Conservation (phyloP, 2,888 invertebrate genomes). For the Dryomyza anilis region DNA sequence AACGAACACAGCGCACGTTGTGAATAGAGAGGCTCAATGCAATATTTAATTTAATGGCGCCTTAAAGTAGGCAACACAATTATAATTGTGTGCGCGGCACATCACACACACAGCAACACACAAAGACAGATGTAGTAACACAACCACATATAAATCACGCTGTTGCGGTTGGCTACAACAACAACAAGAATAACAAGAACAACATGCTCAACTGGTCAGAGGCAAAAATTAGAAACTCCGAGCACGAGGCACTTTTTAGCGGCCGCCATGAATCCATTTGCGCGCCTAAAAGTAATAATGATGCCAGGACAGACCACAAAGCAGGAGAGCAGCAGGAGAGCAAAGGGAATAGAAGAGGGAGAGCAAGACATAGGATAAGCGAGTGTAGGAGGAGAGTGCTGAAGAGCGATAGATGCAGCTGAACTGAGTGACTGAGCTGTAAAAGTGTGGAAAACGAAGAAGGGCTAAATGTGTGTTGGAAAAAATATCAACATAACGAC, state of each 20-base stretch:
- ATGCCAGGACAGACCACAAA: too few species aligned
- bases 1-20: background rate
- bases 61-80: constrained; percentile 6
- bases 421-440: constrained; percentile 1
- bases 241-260: background rate
- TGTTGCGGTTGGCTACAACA: background rate
- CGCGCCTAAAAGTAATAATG: constrained; percentile 5
- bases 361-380: background rate
- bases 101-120: background rate
- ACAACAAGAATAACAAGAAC: too few species aligned
- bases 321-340: too few species aligned
- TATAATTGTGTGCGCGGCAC: background rate
- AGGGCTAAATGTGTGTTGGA: background rate
- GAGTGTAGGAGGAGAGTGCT: background rate
- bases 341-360: background rate
- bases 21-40: background rate
- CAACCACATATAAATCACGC: background rate
- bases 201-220: background rate
- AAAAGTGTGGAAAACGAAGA: too few species aligned
- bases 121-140: too few species aligned
- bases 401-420: background rate
- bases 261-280: constrained; percentile 1
- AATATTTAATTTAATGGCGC: constrained; percentile 1
- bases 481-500: constrained; percentile 22
- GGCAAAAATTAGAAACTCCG: background rate